Base-by-base conservation (phyloP, 2,797 vertebrate species). In the Trematomus bernacchii region DNA sequence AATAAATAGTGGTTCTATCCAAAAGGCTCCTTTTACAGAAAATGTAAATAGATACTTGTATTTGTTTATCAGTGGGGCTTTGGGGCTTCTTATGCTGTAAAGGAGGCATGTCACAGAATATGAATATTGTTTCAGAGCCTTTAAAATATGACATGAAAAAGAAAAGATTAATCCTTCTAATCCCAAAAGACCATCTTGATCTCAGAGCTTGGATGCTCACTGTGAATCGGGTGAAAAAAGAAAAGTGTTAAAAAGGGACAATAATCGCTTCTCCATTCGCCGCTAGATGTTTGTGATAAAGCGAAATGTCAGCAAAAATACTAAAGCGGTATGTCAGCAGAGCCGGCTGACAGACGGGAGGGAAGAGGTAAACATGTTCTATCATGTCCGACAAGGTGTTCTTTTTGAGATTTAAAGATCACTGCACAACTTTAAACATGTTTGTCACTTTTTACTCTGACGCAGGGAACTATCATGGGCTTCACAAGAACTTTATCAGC, bases 391-490 rank as follows among this genome's bases (percentile, higher is more conserved):
- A 99, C 97, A 98, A 99, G 97, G 97, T 99, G 98, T 99, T 99
- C 97, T 97, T 98, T 98, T 98, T 98, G 97, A 99, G 98, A 99
- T 99, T 99, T 98, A 98, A 97, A 99, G 97, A 99, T 99, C 97
- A 99, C 95, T 97, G 96, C 96, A 93, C 96, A 97, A 97, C 97
- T 99, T 98, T 97, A 97, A 99, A 98, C 97, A 94, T 97, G 97
- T 97, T 97, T 98, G 97, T 99, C 97, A 98, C 97, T 97, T 96
- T 93, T 95, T 96, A 94, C 96, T 96, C 94, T 96, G 97, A 97
- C 96, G 96, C 86, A 57, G 86, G 95, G 94, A 97, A 98, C 97
- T 97, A 98, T 98, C 97, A 96, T 94, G 97, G 95, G 96, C 97
- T 97, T 98, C 97, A 97, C 95, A 97, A 97, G 97, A 97, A 98